A percentile compares a stretch with the other conserved stretches of the same genome.
phyloP scores from a whole-genome alignment of 1,140 invertebrate species.

The Drosophila arizonae region DNA sequence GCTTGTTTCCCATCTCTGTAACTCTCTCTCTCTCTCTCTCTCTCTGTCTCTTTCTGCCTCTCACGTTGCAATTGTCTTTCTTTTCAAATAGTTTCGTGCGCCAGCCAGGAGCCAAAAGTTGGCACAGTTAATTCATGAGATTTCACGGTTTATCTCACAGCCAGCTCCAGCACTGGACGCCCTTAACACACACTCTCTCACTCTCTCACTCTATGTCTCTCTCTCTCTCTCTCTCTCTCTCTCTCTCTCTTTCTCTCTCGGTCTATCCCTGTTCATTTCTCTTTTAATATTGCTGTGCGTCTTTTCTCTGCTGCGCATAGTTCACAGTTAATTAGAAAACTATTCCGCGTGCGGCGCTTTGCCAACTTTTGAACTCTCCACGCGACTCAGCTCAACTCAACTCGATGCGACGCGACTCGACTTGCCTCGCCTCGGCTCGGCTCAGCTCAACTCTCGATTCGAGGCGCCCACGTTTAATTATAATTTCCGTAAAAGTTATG shows the following conservation, averaged over 20 bases:
- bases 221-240: background rate
- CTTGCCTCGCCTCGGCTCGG: background rate
- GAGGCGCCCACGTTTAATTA: conserved; percentile 59
- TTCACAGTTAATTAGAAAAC: conserved; percentile 78
- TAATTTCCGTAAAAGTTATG: conserved; percentile 56
- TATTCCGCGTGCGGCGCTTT: conserved; percentile 59
- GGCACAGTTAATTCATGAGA: conserved; percentile 75
- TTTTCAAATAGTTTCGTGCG: conserved; percentile 70
- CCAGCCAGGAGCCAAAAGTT: conserved; percentile 64
- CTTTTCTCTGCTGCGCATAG: conserved; percentile 54
- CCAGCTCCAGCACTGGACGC: conserved; percentile 26
- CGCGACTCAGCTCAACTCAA: conserved; percentile 20
- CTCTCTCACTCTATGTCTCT: background rate
- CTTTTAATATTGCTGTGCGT: conserved; percentile 20
- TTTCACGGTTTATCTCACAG: conserved; percentile 75
- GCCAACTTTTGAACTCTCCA: conserved; percentile 65
- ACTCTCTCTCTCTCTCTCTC: background rate
- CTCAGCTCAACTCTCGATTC: conserved; percentile 9
- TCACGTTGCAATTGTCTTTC: conserved; percentile 69
- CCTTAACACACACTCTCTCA: background rate
- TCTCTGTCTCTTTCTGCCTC: background rate
- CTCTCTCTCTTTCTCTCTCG: conserved; percentile 4
- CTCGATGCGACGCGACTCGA: conserved; percentile 17
- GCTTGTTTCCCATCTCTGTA: background rate
- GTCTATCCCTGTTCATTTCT: conserved; percentile 15